Evolutionary conservation across 2,113 vertebrate genomes (phyloP).

Genomic region (Semnornis frantzii): DNA sequence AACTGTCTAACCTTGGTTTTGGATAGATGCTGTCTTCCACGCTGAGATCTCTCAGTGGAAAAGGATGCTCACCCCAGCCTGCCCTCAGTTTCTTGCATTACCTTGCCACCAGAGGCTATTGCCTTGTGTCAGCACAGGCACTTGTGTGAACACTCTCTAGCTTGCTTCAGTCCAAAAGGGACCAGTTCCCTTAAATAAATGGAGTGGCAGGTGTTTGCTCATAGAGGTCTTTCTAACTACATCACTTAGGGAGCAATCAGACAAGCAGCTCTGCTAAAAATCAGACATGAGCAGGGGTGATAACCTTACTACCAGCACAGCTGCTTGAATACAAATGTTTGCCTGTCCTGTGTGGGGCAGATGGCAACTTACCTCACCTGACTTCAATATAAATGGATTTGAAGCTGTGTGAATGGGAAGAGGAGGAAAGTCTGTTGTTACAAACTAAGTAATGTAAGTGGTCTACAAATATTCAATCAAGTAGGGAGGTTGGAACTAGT

Average conservation of each 20-base stretch:
- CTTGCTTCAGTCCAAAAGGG: neutral
- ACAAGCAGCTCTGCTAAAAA: slow-evolving; percentile 11
- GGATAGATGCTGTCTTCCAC: neutral
- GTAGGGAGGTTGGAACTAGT: too few relatives aligned
- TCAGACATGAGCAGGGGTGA: neutral
- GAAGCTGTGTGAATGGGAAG: neutral
- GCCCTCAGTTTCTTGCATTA: neutral
- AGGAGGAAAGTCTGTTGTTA: neutral
- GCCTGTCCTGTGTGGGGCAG: neutral
- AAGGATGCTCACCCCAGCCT: neutral
- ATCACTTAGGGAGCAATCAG: slow-evolving; percentile 9
- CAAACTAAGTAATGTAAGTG: neutral
- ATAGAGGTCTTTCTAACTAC: neutral
- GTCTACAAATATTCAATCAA: neutral
- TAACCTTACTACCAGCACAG: slow-evolving; percentile 24
- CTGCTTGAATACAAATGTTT: slow-evolving; percentile 37
- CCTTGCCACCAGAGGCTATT: neutral
- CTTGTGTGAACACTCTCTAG: neutral
- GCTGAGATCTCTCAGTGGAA: neutral
- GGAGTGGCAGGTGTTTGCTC: neutral
- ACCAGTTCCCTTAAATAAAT: neutral
- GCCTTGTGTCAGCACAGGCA: neutral
- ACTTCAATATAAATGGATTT: neutral
- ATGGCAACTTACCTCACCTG: neutral
- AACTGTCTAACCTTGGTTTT: neutral